Percentiles rank a stretch among this genome's conserved stretches.
Conservation (phyloP, 2,113 vertebrate species). For the Stercorarius parasiticus region DNA sequence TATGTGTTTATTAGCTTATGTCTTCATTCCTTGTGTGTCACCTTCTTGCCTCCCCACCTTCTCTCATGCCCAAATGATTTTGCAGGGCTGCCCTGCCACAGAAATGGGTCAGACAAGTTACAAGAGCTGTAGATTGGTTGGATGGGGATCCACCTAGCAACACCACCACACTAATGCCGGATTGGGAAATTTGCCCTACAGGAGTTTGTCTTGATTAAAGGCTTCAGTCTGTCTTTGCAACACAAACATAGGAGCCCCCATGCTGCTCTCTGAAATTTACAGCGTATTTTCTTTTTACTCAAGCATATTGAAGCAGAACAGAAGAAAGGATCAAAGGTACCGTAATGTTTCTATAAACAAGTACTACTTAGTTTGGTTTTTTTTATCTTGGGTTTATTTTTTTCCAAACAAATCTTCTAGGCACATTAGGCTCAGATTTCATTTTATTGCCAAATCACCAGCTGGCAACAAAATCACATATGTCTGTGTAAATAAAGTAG, state of each 20-base stretch:
- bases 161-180: slow-evolving; percentile 22
- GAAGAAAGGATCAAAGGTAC: slow-evolving; percentile 74
- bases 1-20: background rate
- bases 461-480: slow-evolving; percentile 53
- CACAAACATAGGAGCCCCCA: slow-evolving; percentile 68
- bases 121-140: background rate
- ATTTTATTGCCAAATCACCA: slow-evolving; percentile 67
- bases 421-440: slow-evolving; percentile 57
- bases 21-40: background rate
- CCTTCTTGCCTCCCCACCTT: background rate
- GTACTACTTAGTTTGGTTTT: slow-evolving; percentile 67
- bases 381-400: slow-evolving; percentile 63
- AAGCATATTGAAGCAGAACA: slow-evolving; percentile 68
- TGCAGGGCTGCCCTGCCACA: background rate
- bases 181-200: slow-evolving; percentile 70
- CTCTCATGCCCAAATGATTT: background rate
- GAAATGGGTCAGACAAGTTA: background rate
- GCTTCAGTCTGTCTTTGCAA: slow-evolving; percentile 67
- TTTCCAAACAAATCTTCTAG: slow-evolving; percentile 51
- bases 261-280: slow-evolving; percentile 69
- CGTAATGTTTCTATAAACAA: slow-evolving; percentile 73
- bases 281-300: slow-evolving; percentile 65
- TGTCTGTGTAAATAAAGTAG: slow-evolving; percentile 64
- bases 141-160: slow-evolving; percentile 57
- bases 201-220: slow-evolving; percentile 73